A percentile compares a stretch with the other conserved stretches of the same genome.
Evolutionary conservation across 2,113 vertebrate genomes (phyloP).

Genomic region (Eretmochelys imbricata): DNA sequence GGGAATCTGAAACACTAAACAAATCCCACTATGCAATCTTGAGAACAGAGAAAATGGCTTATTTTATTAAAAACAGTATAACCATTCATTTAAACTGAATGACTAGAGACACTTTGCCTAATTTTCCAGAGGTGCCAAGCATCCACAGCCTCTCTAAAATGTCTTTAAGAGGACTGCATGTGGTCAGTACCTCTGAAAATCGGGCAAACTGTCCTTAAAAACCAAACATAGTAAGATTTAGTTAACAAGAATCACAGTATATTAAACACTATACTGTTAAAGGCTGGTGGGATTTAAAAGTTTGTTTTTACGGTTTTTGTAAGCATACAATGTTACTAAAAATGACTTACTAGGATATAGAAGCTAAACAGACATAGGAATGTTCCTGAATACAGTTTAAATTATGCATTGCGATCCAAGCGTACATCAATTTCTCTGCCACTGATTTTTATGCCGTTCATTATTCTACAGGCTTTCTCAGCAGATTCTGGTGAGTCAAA

Average conservation of each 20-base stretch:
- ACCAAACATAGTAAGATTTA: slow-evolving; percentile 85
- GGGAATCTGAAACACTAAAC: slow-evolving; percentile 70
- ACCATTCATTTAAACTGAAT: slow-evolving; percentile 94
- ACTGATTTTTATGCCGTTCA: slow-evolving; percentile 99
- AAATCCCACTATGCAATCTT: slow-evolving; percentile 76
- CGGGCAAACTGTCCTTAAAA: slow-evolving; percentile 87
- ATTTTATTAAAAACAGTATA: slow-evolving; percentile 94
- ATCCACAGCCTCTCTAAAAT: slow-evolving; percentile 17
- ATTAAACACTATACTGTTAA: slow-evolving; percentile 87
- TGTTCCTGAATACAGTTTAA: slow-evolving; percentile 81
- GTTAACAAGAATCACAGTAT: slow-evolving; percentile 84
- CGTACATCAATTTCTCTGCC: slow-evolving; percentile 98
- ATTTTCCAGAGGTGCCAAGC: slow-evolving; percentile 73
- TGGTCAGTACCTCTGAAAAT: slow-evolving; percentile 71
- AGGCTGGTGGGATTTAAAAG: slow-evolving; percentile 86
- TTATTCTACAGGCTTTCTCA: slow-evolving; percentile 95
- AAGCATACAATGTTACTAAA: slow-evolving; percentile 84
- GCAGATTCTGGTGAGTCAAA: slow-evolving; percentile 97
- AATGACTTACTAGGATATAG: slow-evolving; percentile 92
- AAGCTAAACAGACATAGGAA: slow-evolving; percentile 89
- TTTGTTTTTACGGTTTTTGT: slow-evolving; percentile 82
- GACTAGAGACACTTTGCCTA: slow-evolving; percentile 87
- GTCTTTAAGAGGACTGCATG: slow-evolving; percentile 37
- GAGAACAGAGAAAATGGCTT: slow-evolving; percentile 84
- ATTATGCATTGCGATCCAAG: slow-evolving; percentile 93